phyloP scores from a whole-genome alignment of 2,113 vertebrate species.

The Toxostoma redivivum region DNA sequence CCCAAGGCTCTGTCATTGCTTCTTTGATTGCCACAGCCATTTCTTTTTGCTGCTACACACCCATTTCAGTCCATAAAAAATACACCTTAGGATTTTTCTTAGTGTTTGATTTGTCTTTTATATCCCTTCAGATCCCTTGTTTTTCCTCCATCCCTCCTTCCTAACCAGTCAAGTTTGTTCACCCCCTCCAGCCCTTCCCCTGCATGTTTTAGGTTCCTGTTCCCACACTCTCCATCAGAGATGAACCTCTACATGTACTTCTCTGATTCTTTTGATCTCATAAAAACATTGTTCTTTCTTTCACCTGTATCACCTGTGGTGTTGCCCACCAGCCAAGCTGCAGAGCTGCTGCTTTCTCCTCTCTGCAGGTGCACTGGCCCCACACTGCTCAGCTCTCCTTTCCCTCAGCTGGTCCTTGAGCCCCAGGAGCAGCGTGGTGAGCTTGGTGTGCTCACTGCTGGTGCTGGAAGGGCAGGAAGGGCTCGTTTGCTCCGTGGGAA shows the following conservation, averaged over 20 bases:
- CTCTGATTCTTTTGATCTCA: background rate
- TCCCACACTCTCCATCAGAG: background rate
- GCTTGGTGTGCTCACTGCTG: rapidly evolving
- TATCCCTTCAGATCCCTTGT: background rate
- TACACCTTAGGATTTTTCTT: background rate
- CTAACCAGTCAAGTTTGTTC: background rate
- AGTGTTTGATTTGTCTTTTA: background rate
- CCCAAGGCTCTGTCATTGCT: background rate
- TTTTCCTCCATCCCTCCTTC: background rate
- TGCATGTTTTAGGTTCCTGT: background rate
- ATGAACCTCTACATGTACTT: background rate
- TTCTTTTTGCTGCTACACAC: background rate
- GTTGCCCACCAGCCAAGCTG: background rate
- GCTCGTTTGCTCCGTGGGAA: rapidly evolving
- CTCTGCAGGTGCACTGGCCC: background rate
- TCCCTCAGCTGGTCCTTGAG: background rate
- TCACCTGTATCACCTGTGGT: background rate
- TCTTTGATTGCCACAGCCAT: background rate
- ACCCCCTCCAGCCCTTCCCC: background rate
- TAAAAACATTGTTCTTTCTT: background rate
- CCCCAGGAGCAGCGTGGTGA: background rate
- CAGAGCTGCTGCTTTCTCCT: background rate
- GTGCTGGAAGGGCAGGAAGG: background rate
- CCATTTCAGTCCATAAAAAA: background rate
- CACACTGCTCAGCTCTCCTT: background rate